Base-by-base conservation (phyloP, 35 echinoderm and acorn worm species). In the Lytechinus variegatus region DNA sequence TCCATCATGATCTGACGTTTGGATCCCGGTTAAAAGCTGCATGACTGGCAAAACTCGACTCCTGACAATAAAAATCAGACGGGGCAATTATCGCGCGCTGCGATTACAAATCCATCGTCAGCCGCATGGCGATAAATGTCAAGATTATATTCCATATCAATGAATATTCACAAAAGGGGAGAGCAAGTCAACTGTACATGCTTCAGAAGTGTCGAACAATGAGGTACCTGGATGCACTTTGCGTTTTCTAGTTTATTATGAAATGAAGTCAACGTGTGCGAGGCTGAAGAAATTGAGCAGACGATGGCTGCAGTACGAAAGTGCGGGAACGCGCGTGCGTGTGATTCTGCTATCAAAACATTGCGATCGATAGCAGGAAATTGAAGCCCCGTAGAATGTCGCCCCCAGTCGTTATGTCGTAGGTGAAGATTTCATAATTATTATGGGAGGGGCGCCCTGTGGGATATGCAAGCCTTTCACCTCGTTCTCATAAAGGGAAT, bases 101-200 rank as follows among this genome's bases (percentile, higher is more conserved):
- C 61, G 61, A 71, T 71, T 21, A 3, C 5, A 21, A 71, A 21
- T 44, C 33, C 33, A 44, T 21, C 16, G 12, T 71, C 61, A 14
- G 14, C 16, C 24, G 61, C 61, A 19, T 1, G 14, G 14, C 14
- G 61, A 71, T 71, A 71, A 71, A 71, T 71, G 61, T 71, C 61
- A 71, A 71, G 61, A 71, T 71, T 71, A 71, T 71, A 71, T 71
- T 71, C 61, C 61, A 71, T 71, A 71, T 71, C 61, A 71, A 71
- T 71, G 61, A 71, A 71, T 71, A 71, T 71, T 71, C 61, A 71
- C 61, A 71, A 71, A 71, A 71, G 61, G 61, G 61, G 61, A 19
- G 24, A 13, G 16, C 61, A 71, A 71, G 61, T 71, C 61, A 71
- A 71, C 21, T 14, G 16, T 19, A 71, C 61, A 71, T 71, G 61